phyloP scores from a whole-genome alignment of 2,113 vertebrate species.

The Centropus bengalensis region DNA sequence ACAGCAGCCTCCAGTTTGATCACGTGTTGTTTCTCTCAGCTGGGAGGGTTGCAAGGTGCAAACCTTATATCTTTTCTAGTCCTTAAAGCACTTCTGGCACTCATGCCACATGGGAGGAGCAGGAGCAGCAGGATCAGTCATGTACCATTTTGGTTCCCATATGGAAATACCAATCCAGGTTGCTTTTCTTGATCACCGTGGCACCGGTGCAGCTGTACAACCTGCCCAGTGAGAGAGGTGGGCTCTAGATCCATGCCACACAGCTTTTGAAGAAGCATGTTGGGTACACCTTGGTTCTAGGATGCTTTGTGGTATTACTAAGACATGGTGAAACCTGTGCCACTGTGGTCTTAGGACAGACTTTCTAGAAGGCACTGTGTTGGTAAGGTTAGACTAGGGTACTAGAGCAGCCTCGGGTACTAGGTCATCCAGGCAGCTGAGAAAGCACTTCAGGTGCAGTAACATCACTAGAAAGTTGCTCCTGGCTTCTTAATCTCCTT shows the following conservation, averaged over 20 bases:
- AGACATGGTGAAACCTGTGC: neutral
- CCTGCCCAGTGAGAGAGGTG: neutral
- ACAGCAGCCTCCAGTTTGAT: neutral
- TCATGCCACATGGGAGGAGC: neutral
- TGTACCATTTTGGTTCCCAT: neutral
- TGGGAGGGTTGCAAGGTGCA: neutral
- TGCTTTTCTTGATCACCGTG: neutral
- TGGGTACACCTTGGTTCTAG: neutral
- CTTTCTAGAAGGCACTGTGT: neutral
- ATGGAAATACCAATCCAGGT: neutral
- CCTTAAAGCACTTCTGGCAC: neutral
- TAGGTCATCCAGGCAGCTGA: neutral
- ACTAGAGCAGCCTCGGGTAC: neutral
- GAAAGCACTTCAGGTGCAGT: neutral
- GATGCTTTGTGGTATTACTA: neutral
- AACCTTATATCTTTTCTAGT: neutral
- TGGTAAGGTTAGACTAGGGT: neutral
- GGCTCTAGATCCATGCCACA: neutral
- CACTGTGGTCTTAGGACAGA: fast-evolving
- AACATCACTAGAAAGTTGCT: neutral
- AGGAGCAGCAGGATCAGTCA: neutral
- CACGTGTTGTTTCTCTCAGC: neutral
- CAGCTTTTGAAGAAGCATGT: neutral
- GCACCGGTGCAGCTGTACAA: neutral
- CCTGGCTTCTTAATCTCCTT: neutral